Evolutionary conservation across 2,113 vertebrate genomes (phyloP).

Genomic region (Hyperopisus bebe): DNA sequence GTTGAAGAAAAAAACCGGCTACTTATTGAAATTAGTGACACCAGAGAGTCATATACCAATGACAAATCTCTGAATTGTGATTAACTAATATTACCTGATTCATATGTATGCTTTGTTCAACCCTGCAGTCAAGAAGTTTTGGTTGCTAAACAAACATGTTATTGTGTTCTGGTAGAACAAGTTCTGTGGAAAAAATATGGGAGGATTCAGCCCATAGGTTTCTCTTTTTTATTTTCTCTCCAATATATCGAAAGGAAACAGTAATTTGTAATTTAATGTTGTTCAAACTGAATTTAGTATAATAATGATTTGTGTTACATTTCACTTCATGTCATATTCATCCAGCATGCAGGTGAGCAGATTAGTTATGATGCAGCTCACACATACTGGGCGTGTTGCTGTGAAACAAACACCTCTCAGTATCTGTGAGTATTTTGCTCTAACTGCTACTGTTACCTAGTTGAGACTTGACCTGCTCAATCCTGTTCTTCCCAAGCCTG

Average conservation of each 20-base stretch:
- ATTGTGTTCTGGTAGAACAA: background rate
- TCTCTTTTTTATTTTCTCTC: background rate
- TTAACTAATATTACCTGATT: background rate
- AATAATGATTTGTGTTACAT: background rate
- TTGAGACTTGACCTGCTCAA: conserved; percentile 7
- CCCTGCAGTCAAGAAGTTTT: background rate
- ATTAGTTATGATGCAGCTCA: background rate
- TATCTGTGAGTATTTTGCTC: background rate
- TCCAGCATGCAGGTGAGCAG: background rate
- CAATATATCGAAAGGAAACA: background rate
- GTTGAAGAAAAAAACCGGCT: background rate
- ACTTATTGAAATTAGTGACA: background rate
- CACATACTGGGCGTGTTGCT: background rate
- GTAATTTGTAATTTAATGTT: background rate
- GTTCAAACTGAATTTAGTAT: background rate
- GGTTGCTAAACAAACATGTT: background rate
- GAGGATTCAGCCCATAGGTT: background rate
- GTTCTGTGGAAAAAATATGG: background rate
- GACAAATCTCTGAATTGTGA: background rate
- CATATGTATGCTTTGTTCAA: background rate
- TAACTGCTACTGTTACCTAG: background rate
- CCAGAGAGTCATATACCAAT: background rate
- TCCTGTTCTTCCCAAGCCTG: background rate
- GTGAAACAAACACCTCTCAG: background rate
- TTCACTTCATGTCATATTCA: background rate